Evolutionary conservation across 2,888 invertebrate genomes (phyloP).

Genomic region (Epinotia demarniana): DNA sequence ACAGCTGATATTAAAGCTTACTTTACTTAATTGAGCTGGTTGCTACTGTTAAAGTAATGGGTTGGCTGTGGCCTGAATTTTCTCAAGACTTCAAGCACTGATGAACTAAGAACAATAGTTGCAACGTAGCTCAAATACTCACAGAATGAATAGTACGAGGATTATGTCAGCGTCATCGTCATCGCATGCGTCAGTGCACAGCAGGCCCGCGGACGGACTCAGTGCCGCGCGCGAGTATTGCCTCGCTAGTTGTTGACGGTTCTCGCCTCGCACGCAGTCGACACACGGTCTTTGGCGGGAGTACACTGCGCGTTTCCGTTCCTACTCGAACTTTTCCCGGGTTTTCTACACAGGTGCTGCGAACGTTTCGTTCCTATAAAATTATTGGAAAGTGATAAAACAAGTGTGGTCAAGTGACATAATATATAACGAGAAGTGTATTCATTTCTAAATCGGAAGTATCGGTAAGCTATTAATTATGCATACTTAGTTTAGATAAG

Average conservation of each 20-base stretch:
- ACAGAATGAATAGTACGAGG: conserved; percentile 37
- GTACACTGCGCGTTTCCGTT: conserved; percentile 49
- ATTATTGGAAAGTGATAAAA: conserved; percentile 5
- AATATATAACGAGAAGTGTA: neutral
- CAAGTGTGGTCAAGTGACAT: neutral
- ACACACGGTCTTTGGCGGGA: conserved; percentile 54
- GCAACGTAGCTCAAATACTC: conserved; percentile 28
- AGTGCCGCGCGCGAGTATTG: conserved; percentile 4
- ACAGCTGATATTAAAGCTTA: too few relatives aligned
- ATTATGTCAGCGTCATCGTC: conserved; percentile 43
- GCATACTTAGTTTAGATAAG: conserved; percentile 31
- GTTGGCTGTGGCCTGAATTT: neutral
- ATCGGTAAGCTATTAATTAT: conserved; percentile 23
- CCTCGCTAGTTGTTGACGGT: conserved; percentile 27
- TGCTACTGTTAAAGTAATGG: neutral
- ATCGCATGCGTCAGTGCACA: conserved; percentile 41
- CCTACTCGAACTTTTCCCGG: conserved; percentile 17
- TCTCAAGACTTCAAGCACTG: neutral
- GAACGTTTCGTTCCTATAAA: neutral
- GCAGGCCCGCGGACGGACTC: conserved; percentile 27
- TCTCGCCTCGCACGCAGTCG: conserved; percentile 42
- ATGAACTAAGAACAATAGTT: neutral
- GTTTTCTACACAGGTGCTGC: conserved; percentile 7
- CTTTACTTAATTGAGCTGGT: neutral
- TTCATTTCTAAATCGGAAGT: conserved; percentile 15